Percentiles rank a stretch among this genome's conserved stretches.
Evolutionary conservation across 2,113 vertebrate species (phyloP).

Genomic region (Helogale parvula): DNA sequence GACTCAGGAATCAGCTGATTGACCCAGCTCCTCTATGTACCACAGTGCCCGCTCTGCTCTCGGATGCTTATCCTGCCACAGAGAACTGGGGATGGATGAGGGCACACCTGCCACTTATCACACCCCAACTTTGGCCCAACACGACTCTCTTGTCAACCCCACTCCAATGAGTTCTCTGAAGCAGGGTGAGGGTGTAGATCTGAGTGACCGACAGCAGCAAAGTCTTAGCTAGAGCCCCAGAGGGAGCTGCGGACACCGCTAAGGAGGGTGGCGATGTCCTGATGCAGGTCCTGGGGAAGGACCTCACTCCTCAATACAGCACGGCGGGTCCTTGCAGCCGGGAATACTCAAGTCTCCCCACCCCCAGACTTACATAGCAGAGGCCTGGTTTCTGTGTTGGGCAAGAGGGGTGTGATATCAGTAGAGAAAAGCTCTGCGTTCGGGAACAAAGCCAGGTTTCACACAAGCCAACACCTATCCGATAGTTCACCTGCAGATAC

Average conservation of each 20-base stretch:
- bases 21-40: background rate
- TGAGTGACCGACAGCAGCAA: background rate
- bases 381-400: background rate
- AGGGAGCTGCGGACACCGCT: background rate
- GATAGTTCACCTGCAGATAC: background rate
- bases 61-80: accelerated
- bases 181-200: background rate
- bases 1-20: background rate
- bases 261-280: background rate
- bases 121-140: background rate
- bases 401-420: background rate
- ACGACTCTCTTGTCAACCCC: background rate
- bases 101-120: too few species aligned
- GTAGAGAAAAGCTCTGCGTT: background rate
- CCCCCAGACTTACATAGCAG: background rate
- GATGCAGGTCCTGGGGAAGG: background rate
- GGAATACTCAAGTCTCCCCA: background rate
- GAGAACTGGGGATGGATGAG: background rate
- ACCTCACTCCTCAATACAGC: background rate
- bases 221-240: too few species aligned
- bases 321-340: accelerated
- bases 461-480: background rate
- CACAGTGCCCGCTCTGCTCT: background rate
- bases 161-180: background rate
- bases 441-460: background rate